Evolutionary conservation across 2,113 vertebrate species (phyloP).

Genomic region (Chaetorhynchus papuensis): DNA sequence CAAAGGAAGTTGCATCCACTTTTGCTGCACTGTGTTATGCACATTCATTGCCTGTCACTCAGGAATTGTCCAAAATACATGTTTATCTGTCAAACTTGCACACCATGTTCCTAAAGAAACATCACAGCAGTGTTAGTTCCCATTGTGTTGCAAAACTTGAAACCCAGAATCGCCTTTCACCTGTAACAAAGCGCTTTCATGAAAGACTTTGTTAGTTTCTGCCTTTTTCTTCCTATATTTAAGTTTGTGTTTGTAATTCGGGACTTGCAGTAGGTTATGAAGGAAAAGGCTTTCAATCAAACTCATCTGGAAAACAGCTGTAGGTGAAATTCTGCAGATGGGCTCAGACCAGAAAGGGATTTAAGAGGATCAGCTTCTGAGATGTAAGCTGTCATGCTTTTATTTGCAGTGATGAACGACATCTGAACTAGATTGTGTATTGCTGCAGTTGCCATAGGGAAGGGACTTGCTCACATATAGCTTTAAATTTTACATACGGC

Average conservation of each 20-base stretch:
- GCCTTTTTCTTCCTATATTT: background rate
- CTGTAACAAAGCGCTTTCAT: background rate
- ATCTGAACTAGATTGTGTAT: background rate
- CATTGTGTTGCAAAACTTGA: background rate
- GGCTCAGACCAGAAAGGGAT: background rate
- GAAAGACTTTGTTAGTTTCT: background rate
- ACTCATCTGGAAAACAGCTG: background rate
- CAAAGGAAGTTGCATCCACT: background rate
- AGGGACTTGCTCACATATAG: fast-evolving
- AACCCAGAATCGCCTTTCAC: background rate
- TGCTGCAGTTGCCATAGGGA: background rate
- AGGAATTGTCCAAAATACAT: background rate
- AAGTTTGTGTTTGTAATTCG: background rate
- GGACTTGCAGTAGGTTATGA: background rate
- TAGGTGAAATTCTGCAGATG: background rate
- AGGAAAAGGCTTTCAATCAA: background rate
- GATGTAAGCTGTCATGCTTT: background rate
- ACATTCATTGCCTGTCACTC: background rate
- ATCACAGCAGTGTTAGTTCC: background rate
- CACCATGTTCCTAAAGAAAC: background rate
- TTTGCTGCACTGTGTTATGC: fast-evolving
- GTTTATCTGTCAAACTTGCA: background rate
- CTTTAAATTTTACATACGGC: background rate
- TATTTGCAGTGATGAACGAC: background rate
- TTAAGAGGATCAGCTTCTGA: background rate